Percentiles rank a stretch among this genome's conserved stretches.
Conservation (phyloP, 2,113 vertebrate genomes). For the Aplodontia rufa region DNA sequence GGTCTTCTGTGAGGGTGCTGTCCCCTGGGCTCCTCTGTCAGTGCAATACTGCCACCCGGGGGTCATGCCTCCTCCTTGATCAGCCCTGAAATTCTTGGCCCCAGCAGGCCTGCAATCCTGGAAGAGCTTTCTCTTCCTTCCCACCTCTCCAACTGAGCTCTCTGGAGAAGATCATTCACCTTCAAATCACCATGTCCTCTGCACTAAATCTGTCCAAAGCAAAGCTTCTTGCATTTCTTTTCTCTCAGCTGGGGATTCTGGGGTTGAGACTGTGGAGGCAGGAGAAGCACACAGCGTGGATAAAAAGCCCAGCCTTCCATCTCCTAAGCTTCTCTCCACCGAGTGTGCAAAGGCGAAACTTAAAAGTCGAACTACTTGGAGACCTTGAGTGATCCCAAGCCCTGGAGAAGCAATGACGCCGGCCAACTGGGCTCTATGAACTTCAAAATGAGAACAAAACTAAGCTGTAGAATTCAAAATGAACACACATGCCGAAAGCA, state of each 20-base stretch:
- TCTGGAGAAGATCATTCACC: accelerated
- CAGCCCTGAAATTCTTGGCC: background rate
- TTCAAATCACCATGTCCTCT: background rate
- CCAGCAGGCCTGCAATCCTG: accelerated
- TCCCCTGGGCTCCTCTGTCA: too few species aligned
- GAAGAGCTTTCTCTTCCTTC: background rate
- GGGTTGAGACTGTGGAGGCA: too few species aligned
- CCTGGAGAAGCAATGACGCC: background rate
- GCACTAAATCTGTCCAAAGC: background rate
- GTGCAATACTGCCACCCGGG: background rate
- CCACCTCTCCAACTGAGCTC: background rate
- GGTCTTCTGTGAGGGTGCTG: background rate
- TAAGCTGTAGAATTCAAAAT: background rate
- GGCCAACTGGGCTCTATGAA: background rate
- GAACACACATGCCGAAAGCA: background rate
- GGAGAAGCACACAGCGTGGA: background rate
- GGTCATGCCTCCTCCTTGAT: background rate
- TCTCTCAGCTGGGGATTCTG: background rate
- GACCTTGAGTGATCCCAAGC: background rate
- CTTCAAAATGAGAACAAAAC: background rate
- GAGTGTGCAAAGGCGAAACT: background rate
- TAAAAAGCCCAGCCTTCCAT: background rate
- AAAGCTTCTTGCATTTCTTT: background rate
- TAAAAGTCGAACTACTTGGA: background rate
- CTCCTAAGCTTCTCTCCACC: background rate